Evolutionary conservation across 2,797 vertebrate genomes (phyloP).

Genomic region (Hypotaenidia okinawae): DNA sequence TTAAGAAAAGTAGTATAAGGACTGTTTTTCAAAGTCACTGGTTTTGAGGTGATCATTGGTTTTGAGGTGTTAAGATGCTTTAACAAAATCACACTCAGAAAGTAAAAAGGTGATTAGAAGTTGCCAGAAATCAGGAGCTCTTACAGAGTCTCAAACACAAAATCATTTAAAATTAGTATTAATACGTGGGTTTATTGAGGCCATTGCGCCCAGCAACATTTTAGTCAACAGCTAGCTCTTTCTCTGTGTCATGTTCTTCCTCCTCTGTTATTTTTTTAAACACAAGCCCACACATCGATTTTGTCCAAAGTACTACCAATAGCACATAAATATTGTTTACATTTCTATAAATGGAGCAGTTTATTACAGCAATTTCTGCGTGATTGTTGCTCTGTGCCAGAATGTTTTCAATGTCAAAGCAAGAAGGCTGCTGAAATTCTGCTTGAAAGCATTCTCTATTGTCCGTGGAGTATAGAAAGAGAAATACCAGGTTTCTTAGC

Average conservation of each 20-base stretch:
- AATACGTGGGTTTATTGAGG: neutral
- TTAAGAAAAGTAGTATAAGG: neutral
- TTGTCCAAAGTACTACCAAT: neutral
- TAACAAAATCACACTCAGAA: neutral
- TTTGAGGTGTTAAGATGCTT: neutral
- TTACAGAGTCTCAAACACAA: neutral
- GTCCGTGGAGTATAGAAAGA: neutral
- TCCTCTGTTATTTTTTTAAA: neutral
- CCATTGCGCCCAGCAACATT: neutral
- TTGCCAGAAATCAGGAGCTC: neutral
- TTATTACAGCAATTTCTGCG: neutral
- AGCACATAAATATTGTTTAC: constrained; percentile 14
- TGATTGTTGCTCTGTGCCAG: neutral
- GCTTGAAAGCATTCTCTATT: neutral
- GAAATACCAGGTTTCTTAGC: neutral
- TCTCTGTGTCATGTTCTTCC: neutral
- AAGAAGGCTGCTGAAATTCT: neutral
- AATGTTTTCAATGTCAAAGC: constrained; percentile 16
- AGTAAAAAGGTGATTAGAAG: neutral
- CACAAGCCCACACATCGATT: neutral
- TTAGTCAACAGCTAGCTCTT: neutral
- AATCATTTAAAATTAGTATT: neutral
- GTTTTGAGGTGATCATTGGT: neutral
- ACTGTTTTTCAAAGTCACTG: neutral
- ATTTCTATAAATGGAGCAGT: neutral